Base-by-base conservation (phyloP, 1,140 invertebrate species). In the Cardiocondyla obscurior region DNA sequence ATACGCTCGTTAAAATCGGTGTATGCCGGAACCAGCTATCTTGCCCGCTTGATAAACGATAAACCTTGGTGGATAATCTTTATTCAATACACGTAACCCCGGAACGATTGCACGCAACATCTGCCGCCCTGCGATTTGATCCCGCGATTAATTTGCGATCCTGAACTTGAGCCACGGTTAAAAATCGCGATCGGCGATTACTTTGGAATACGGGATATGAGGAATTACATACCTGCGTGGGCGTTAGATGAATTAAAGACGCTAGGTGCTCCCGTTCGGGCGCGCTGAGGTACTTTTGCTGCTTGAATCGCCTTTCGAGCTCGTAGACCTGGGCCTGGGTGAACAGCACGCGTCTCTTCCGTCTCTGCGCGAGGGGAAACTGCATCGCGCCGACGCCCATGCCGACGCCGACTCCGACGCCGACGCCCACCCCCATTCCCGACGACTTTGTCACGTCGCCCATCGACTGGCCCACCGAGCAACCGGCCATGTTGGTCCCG, bases 271-370 rank as follows among this genome's bases (percentile, higher is more conserved):
- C 99, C 85, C 99, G 94, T 95, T 99, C 99, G 0, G 98, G 98
- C 12, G 98, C 98, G 58, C 98, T 99, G 79, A 99, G 96, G 94
- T 99, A 99, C 96, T 99, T 97, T 94, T 97, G 97, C 94, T 97
- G 97, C 92, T 99, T 99, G 95, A 99, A 99, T 90, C 98, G 95
- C 92, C 98, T 96, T 94, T 99, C 99, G 91, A 99, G 94, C 94
- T 99, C 99, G 95, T 99, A 99, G 46, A 99, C 98, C 96, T 99
- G 99, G 67, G 98, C 97, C 94, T 99, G 99, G 42, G 98, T 99
- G 94, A 99, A 99, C 53, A 99, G 96, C 76, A 99, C 98, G 88
- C 99, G 96, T 87, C 99, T 96, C 94, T 99, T 99, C 88, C 99
- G 95, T 86, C 98, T 95, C 94, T 98, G 97, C 14, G 97, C 96